phyloP scores from a whole-genome alignment of 2,113 vertebrate species.

The Lucifuga dentata region DNA sequence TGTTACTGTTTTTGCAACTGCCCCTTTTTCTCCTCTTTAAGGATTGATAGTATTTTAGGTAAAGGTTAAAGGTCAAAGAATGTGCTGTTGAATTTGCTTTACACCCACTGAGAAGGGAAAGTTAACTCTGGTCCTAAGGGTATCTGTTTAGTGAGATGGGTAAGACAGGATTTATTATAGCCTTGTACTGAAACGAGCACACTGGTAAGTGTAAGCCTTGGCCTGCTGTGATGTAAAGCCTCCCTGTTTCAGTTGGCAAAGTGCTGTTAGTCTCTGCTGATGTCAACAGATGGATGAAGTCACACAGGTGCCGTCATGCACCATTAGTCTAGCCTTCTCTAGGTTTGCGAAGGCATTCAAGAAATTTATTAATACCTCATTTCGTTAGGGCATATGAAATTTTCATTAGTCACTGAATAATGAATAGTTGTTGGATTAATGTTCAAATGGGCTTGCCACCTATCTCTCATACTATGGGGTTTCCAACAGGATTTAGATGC shows the following conservation, averaged over 20 bases:
- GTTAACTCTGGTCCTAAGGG: conserved; percentile 21
- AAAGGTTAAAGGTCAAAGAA: conserved; percentile 61
- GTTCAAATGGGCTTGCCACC: conserved; percentile 77
- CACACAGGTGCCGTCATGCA: conserved; percentile 66
- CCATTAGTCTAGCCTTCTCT: conserved; percentile 72
- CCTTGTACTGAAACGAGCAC: conserved; percentile 20
- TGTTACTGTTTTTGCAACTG: conserved; percentile 40
- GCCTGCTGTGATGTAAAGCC: conserved; percentile 52
- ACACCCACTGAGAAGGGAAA: conserved; percentile 37
- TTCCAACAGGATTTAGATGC: conserved; percentile 76
- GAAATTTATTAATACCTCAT: conserved; percentile 81
- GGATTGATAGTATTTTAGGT: conserved; percentile 49
- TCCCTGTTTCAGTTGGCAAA: conserved; percentile 55
- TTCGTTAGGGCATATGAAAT: conserved; percentile 82
- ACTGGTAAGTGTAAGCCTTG: conserved; percentile 31
- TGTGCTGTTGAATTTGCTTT: conserved; percentile 49
- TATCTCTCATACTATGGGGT: conserved; percentile 74
- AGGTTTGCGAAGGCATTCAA: conserved; percentile 75
- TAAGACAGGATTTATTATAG: conserved; percentile 43
- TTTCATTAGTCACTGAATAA: conserved; percentile 83
- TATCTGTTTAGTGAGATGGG: conserved; percentile 22
- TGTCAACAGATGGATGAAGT: conserved; percentile 61
- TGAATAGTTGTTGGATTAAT: conserved; percentile 82
- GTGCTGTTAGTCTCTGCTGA: conserved; percentile 42
- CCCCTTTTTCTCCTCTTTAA: conserved; percentile 30